phyloP scores from a whole-genome alignment of 2,113 vertebrate species.

The Garra rufa region DNA sequence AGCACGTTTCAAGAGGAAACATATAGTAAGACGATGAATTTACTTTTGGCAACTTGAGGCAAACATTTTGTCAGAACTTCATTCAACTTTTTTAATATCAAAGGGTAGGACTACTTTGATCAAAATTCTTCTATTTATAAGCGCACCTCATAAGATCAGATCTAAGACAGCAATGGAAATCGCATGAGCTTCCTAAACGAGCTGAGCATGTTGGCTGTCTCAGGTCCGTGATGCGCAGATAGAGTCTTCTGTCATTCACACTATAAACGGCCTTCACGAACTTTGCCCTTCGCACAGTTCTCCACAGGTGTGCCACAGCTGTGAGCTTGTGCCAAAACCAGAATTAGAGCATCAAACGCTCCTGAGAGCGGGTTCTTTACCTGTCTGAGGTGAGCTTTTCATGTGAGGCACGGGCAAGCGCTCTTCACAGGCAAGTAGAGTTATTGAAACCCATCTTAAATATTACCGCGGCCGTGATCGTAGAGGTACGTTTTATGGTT shows the following conservation, averaged over 20 bases:
- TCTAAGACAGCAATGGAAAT: not conserved
- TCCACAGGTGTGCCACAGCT: constrained; percentile 53
- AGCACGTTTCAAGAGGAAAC: not conserved
- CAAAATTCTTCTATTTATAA: constrained; percentile 17
- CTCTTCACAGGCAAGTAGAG: not conserved
- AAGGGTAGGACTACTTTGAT: constrained; percentile 4
- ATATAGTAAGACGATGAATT: not conserved
- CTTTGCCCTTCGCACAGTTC: constrained; percentile 35
- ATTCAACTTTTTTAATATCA: not conserved
- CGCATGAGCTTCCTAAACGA: not conserved
- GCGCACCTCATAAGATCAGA: not conserved
- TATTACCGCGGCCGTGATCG: constrained; percentile 79
- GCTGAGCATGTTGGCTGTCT: not conserved
- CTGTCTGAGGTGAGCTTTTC: constrained; percentile 38
- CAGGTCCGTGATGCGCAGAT: constrained; percentile 20
- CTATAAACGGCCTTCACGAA: constrained; percentile 28
- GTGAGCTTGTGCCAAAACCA: constrained; percentile 27
- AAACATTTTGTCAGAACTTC: not conserved
- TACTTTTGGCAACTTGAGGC: not conserved
- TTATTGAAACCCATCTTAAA: constrained; percentile 18
- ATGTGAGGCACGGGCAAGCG: constrained; percentile 14
- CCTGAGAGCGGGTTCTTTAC: not conserved
- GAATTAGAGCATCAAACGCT: constrained; percentile 22
- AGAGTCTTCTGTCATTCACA: constrained; percentile 22
- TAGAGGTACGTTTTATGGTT: constrained; percentile 83